Evolutionary conservation across 2,888 invertebrate species (phyloP).

Genomic region (Neoascia interrupta): DNA sequence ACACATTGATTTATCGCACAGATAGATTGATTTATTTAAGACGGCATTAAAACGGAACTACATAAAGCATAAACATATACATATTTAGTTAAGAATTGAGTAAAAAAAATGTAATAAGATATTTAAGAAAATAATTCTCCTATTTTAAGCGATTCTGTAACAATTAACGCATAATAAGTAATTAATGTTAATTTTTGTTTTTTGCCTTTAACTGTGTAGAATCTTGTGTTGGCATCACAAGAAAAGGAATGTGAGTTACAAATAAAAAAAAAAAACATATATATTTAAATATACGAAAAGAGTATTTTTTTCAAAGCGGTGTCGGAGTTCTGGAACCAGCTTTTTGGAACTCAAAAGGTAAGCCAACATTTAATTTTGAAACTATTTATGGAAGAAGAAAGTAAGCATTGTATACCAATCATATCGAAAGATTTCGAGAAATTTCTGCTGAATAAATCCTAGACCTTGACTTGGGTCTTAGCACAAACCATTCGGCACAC

Average conservation of each 20-base stretch:
- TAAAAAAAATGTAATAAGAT: slow-evolving; percentile 2
- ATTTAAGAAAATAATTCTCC: slow-evolving; percentile 15
- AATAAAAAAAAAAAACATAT: slow-evolving; percentile 23
- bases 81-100: slow-evolving; percentile 5
- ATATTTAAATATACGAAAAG: no score
- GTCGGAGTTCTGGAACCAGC: no score
- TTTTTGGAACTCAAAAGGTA: no score
- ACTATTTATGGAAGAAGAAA: no score
- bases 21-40: slow-evolving; percentile 25
- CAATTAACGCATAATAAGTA: slow-evolving; percentile 17
- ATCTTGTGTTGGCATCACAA: no score
- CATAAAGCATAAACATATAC: slow-evolving; percentile 3
- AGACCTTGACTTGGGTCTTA: no score
- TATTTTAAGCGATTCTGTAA: slow-evolving; percentile 11
- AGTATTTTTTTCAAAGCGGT: no score
- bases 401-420: no score
- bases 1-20: slow-evolving; percentile 1
- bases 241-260: slow-evolving; percentile 26
- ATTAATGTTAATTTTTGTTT: slow-evolving; percentile 23
- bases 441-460: no score
- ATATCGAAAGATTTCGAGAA: no score
- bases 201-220: slow-evolving; percentile 31
- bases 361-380: no score
- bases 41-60: slow-evolving; percentile 3
- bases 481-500: no score